phyloP scores from a whole-genome alignment of 2,888 invertebrate species.

The Danaus chrysippus region DNA sequence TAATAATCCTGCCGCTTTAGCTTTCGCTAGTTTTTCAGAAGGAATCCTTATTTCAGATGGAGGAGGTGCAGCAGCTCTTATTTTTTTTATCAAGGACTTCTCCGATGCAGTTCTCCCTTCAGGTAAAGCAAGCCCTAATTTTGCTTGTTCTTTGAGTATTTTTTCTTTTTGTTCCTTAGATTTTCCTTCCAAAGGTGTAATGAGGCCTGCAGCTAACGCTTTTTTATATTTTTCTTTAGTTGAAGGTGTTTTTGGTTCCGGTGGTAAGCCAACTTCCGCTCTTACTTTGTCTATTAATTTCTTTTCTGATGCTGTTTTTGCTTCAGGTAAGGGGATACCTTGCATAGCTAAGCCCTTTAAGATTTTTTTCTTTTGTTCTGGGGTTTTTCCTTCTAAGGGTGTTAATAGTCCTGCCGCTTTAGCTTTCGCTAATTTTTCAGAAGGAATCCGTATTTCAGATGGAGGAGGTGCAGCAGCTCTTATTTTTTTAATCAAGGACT shows the following conservation, averaged over 20 bases:
- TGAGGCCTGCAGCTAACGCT: slow-evolving; percentile 27
- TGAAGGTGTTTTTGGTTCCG: slow-evolving; percentile 30
- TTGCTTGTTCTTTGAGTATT: slow-evolving; percentile 34
- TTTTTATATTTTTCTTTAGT: slow-evolving; percentile 26
- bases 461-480: no score
- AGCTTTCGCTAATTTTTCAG: no score
- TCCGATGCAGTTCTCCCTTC: slow-evolving; percentile 35
- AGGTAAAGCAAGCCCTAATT: slow-evolving; percentile 36
- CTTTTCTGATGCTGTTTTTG: slow-evolving; percentile 10
- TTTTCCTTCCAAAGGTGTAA: slow-evolving; percentile 40
- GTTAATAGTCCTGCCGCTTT: no score
- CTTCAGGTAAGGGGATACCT: slow-evolving; percentile 36
- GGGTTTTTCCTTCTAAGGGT: no score
- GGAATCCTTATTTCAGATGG: slow-evolving; percentile 27
- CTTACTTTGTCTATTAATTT: background rate
- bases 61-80: slow-evolving; percentile 37
- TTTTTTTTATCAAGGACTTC: slow-evolving; percentile 32
- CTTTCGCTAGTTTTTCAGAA: slow-evolving; percentile 26
- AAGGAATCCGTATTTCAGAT: no score
- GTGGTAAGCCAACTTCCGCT: background rate
- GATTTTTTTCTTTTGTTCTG: no score
- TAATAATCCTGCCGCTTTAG: slow-evolving; percentile 17
- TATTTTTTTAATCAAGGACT: no score
- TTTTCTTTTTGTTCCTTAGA: slow-evolving; percentile 40
- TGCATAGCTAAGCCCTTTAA: no score